Base-by-base conservation (phyloP, 1,140 invertebrate genomes). In the Drosophila eugracilis region DNA sequence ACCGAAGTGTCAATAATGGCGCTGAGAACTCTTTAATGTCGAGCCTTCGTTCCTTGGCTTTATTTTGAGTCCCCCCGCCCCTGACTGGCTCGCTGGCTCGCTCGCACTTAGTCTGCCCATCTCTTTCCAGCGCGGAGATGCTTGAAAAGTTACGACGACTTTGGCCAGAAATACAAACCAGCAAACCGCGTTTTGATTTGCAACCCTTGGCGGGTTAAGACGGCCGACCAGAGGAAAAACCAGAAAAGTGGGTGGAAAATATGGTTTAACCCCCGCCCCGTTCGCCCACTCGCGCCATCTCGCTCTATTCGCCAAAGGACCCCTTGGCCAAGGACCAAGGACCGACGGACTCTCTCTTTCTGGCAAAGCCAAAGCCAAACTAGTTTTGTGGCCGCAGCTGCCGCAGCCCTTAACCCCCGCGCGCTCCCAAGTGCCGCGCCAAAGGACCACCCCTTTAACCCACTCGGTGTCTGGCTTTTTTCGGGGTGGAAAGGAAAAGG, bases 141-240 rank as follows among this genome's bases (percentile, higher is more conserved):
- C 32, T 78, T 55, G 69, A 85, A 84, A 84, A 85, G 80, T 84
- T 76, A 84, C 80, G 80, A 85, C 65, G 80, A 85, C 71, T 88
- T 88, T 88, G 83, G 83, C 83, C 83, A 88, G 80, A 88, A 88
- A 88, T 88, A 88, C 83, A 88, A 88, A 88, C 83, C 83, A 78
- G 88, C 84, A 88, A 88, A 88, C 83, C 83, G 83, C 84, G 78
- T 89, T 88, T 88, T 88, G 83, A 88, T 88, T 88, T 88, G 83
- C 83, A 88, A 88, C 83, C 83, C 83, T 88, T 88, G 86, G 84
- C 44, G 77, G 76, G 70, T 39, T 75, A 85, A 84, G 75, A 84
- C 80, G 70, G 80, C 55, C 65, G 57, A 58, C 69, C 70, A 80
- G 76, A 81, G 72, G 76, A 77, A 53, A 62, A 88, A 76, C 84